Evolutionary conservation across 2,888 invertebrate species (phyloP), one percentile per base, ranked within the genome.

Genomic region (Nemotelus nigrinus): DNA sequence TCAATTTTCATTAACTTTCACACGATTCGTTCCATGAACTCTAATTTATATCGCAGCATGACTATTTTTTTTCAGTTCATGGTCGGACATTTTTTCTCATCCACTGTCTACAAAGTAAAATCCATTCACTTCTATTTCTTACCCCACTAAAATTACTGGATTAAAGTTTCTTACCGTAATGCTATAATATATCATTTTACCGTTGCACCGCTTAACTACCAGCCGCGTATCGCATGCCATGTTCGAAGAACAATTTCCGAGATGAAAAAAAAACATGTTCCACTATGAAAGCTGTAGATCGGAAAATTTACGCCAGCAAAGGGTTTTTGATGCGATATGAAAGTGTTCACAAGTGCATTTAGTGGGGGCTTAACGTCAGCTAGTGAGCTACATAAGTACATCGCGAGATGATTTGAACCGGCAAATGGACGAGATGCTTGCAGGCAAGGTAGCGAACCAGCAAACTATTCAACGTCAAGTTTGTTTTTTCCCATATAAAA

Each of bases 271-370:
- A 50, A 25, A 25, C 25, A 25, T 25, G 25, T 25, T 25, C 25
- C 25, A 25, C 25, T 25, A 25, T 25, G 25, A 25, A 25, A 25
- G 25, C 25, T 50, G 8, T 50, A 5, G 6, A 1, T 5, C 50
- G 5, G 50, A 50, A 50, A 50, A 50, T 5, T 50, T 50, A 50
- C 50, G 50, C 50, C 8, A 5, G 50, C 8, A 50, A 50, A 50
- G 50, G 8, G 50, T 50, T 50, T 50, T 50, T 50, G 8, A 50
- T 50, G 50, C 8, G 6, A 25, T 8, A 50, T 50, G 50, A 50
- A 50, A 50, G 50, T 50, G 50, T 50, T 50, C 50, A 50, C 50
- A 50, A 50, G 50, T 50, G 50, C 50, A 50, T 50, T 50, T 50
- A 50, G 50, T 50, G 5, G 50, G 5, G 50, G 50, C 50, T 50